Evolutionary conservation across 2,113 vertebrate species (phyloP), one percentile per base, ranked within the genome.

Genomic region (Poeciliopsis occidentalis): DNA sequence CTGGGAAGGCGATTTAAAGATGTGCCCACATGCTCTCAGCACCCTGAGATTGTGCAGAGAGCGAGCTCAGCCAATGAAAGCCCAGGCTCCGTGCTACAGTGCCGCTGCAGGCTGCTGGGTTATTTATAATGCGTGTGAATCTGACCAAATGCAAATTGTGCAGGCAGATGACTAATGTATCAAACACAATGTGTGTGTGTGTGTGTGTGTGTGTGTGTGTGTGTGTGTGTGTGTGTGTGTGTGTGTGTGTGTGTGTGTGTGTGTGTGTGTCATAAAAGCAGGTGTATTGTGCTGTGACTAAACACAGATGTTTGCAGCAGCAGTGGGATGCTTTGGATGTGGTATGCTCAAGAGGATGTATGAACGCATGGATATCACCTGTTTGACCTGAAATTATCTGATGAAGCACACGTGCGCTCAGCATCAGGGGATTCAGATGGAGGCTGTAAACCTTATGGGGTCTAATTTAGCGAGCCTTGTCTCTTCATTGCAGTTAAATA

Each of bases 81-180:
- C 78, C 0, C 65, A 66, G 68, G 69, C 88, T 77, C 78, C 32
- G n/a, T 81, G 87, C 82, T 70, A 80, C 80, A 69, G 63, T 57
- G 79, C 80, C 74, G 80, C 84, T 75, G 85, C 81, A 69, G 75
- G 54, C 85, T 80, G 66, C 87, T 64, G 85, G 78, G 82, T 90
- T 89, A 92, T 90, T 88, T 92, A 90, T 90, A 85, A 89, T 86
- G 75, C 71, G 81, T 89, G 89, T 93, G 90, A 93, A 93, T 91
- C 78, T 92, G 84, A 93, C 90, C 91, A 89, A 92, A 92, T 91
- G 85, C 88, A 91, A 84, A 93, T 92, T 92, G 89, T 89, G 86
- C 87, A 93, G 87, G 79, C 85, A 88, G 86, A 93, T 90, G 88
- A 90, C 85, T 91, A 89, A 90, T 86, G 80, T 80, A 87, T 91